Percentiles rank a stretch among this genome's conserved stretches.
These are phyloP conservation scores for Artemia sp. DNA, from an alignment of 2,888 invertebrate genomes.

Conservation along the genomic window DNA sequence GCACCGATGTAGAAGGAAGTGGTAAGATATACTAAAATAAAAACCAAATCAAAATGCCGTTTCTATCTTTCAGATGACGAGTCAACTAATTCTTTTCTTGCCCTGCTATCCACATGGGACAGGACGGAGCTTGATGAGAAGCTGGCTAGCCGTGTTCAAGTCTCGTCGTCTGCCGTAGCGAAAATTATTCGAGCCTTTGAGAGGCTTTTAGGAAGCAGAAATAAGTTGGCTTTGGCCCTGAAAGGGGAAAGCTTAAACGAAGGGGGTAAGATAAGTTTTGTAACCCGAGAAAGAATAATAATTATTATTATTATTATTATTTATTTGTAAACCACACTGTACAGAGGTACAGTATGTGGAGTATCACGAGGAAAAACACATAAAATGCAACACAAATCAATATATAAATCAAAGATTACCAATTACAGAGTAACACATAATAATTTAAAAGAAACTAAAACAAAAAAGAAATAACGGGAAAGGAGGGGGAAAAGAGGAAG, in stretches of 20 bases:
- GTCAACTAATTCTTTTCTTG: conserved; percentile 85
- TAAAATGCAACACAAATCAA: no score
- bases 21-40: no score
- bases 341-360: no score
- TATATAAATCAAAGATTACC: no score
- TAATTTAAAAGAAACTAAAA: no score
- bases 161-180: conserved; percentile 86
- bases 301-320: no score
- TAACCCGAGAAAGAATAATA: no score
- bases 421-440: no score
- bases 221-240: conserved; percentile 73
- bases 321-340: no score
- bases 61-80: conserved; percentile 56
- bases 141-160: conserved; percentile 83
- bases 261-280: conserved; percentile 31
- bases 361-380: no score
- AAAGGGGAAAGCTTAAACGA: conserved; percentile 57
- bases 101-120: conserved; percentile 92
- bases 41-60: conserved; percentile 12
- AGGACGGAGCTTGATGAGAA: conserved; percentile 92
- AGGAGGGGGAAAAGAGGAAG: no score
- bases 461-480: no score
- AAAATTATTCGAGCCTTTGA: conserved; percentile 94
- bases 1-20: not conserved
- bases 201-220: conserved; percentile 81